Evolutionary conservation across 2,888 invertebrate species (phyloP), one percentile per base, ranked within the genome.

Genomic region (Synergus itoensis): DNA sequence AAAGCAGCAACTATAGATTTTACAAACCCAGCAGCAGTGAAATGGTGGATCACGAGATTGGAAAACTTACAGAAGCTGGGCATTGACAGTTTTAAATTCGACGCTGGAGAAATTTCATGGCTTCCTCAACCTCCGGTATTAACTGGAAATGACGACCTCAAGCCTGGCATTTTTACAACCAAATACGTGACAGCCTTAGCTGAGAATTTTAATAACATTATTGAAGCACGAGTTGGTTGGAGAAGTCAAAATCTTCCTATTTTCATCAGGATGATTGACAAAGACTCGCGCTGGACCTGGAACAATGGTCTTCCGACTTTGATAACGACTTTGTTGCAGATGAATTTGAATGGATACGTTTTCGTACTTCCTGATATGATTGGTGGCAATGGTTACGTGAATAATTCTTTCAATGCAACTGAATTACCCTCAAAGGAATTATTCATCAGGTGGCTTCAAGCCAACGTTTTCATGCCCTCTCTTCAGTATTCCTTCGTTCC

Each of bases 311-410:
- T 97, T 0, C 92, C 94, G 2, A 95, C 96, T 1, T 90, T 97
- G 53, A 94, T 97, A 67, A 96, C 97, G 0, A 95, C 96, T 0
- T 93, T 96, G 0, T 89, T 96, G 16, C 95, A 95, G 87, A 92
- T 93, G 92, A 93, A 93, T 82, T 84, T 93, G 65, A 93, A 92
- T 79, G 93, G 93, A 64, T 93, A 93, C 91, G 94, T 96, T 0
- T 94, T 95, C 86, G 95, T 97, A 7, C 91, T 97, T 16, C 97
- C 97, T 0, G 97, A 97, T 89, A 96, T 97, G 96, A 95, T 96
- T 69, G 96, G 95, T 0, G 96, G 96, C 0, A 96, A 95, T 84
- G 95, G 94, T 0, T 95, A 93, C 87, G 93, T 93, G n/a, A 93
- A 93, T 67, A 94, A 93, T 28, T 89, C 92, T 0, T 93, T 94